A percentile compares a stretch with the other conserved stretches of the same genome.
These are phyloP conservation scores for Mesitornis unicolor DNA, from an alignment of 2,113 vertebrate species.

Conservation along the genomic window DNA sequence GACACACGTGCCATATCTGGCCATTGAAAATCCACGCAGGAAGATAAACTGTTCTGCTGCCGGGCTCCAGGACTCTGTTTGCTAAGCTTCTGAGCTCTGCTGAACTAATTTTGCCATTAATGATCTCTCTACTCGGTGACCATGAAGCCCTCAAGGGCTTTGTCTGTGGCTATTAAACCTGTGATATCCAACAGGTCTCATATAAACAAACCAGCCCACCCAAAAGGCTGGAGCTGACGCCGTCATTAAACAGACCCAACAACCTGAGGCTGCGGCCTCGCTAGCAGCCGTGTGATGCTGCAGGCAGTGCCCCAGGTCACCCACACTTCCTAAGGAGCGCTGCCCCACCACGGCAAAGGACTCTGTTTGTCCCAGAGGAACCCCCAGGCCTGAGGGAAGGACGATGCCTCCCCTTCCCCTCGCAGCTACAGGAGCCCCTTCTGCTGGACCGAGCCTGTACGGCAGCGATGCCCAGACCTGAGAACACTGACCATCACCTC, in stretches of 20 bases:
- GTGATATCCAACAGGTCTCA: background rate
- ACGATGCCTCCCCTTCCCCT: background rate
- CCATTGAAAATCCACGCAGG: background rate
- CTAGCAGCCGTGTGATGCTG: too few relatives aligned
- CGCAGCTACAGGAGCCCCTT: background rate
- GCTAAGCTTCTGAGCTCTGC: background rate
- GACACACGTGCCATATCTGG: background rate
- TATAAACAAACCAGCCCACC: background rate
- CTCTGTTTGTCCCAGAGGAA: background rate
- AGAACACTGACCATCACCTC: background rate
- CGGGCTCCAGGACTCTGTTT: background rate
- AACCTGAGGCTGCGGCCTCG: too few relatives aligned
- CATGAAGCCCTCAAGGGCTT: background rate
- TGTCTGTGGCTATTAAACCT: background rate
- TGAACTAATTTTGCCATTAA: background rate
- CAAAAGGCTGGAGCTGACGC: background rate
- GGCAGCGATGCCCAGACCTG: accelerated
- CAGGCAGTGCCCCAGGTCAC: too few relatives aligned
- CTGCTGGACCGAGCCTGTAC: background rate
- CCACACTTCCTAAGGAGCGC: too few relatives aligned
- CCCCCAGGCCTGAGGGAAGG: background rate
- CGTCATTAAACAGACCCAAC: too few relatives aligned
- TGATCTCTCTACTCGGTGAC: background rate
- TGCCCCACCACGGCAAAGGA: too few relatives aligned
- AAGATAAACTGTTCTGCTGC: background rate